phyloP scores from a whole-genome alignment of 2,797 vertebrate species.

The Anabacerthia variegaticeps region DNA sequence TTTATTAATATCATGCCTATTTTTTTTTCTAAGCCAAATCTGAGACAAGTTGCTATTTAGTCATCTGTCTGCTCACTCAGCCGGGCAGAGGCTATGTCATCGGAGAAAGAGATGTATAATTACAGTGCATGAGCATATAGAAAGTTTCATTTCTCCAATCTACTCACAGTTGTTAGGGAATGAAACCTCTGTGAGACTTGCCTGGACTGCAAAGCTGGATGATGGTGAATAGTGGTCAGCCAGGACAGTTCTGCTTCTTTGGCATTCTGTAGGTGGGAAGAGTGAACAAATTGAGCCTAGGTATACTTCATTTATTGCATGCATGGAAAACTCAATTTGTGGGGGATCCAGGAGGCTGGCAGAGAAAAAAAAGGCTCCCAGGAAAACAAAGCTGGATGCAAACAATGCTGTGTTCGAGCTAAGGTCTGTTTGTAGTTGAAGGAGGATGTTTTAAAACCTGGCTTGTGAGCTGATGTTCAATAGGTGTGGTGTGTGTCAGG shows the following conservation, averaged over 20 bases:
- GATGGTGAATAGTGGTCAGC: not conserved
- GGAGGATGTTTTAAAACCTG: not conserved
- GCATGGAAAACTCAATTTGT: not conserved
- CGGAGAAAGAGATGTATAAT: not conserved
- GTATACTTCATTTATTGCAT: not conserved
- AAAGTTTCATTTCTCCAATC: not conserved
- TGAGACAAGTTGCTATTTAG: conserved; percentile 9
- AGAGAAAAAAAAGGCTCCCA: not conserved
- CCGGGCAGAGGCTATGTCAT: not conserved
- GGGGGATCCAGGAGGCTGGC: not conserved
- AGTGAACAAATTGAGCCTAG: not conserved
- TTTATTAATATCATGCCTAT: conserved; percentile 22
- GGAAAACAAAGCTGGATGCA: not conserved
- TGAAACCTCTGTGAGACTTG: not conserved
- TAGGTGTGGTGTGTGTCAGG: not conserved
- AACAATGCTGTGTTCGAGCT: not conserved
- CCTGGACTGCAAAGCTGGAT: not conserved
- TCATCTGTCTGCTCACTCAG: not conserved
- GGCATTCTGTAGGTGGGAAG: not conserved
- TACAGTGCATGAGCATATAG: not conserved
- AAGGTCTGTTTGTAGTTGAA: not conserved
- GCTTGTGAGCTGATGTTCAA: not conserved
- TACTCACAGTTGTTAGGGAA: not conserved
- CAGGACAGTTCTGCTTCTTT: not conserved
- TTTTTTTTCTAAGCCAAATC: not conserved